Evolutionary conservation across 2,113 vertebrate genomes (phyloP).

Genomic region (Oreochromis aureus): DNA sequence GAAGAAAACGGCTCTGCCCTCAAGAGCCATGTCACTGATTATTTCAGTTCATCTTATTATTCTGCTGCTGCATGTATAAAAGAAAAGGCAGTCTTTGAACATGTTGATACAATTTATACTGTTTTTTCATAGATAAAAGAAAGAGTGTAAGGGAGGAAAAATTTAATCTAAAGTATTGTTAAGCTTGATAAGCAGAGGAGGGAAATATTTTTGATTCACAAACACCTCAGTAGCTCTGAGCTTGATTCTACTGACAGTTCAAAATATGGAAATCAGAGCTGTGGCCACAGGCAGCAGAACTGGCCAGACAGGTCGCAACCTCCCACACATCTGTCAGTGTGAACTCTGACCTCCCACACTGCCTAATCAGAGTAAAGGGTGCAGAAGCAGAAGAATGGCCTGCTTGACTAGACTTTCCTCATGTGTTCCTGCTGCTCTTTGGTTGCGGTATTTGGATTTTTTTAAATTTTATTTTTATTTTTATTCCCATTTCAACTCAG

Average conservation of each 20-base stretch:
- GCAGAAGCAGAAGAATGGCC: neutral
- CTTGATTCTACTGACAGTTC: neutral
- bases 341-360: constrained; percentile 16
- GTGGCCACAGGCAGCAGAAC: neutral
- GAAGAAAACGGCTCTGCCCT: neutral
- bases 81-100: neutral
- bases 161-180: neutral
- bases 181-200: neutral
- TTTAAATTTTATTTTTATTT: neutral
- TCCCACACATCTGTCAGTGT: constrained; percentile 1
- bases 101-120: neutral
- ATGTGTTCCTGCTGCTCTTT: neutral
- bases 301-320: constrained; percentile 10
- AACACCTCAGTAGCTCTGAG: neutral
- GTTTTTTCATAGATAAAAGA: neutral
- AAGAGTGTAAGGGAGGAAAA: neutral
- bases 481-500: neutral
- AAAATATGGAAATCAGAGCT: neutral
- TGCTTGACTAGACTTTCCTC: neutral
- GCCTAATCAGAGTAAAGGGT: neutral
- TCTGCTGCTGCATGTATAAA: neutral
- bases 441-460: neutral
- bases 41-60: neutral
- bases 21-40: neutral
- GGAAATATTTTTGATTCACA: neutral